Evolutionary conservation across 2,797 vertebrate genomes (phyloP), one percentile per base, ranked within the genome.

Genomic region (Periophthalmus magnuspinnatus): DNA sequence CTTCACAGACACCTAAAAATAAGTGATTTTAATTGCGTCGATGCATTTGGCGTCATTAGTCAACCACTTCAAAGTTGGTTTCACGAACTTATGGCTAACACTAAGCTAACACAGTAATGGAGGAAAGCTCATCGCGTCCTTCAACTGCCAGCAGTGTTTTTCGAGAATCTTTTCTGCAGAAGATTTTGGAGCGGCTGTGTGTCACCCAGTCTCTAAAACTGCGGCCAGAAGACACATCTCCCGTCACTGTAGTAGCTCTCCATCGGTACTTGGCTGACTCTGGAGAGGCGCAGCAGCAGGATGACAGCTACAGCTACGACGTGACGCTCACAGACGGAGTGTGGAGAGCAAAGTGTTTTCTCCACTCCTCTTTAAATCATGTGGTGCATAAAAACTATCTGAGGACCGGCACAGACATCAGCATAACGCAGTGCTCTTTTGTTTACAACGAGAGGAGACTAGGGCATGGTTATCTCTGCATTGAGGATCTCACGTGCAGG

Each of bases 401-500:
- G 48, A 92, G 88, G 32, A 91, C 90, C 2, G 96, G 96, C 21
- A 16, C 69, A 7, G 85, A 90, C 54, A 55, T 95, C 55, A 71
- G 47, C 52, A 74, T 97, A 67, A 87, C 55, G 1, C 91, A 85
- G 75, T 94, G 94, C 76, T 94, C 92, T 0, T 94, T 92, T 73
- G 80, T 95, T 22, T 95, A 95, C 81, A 91, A 94, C 0, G 96
- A 98, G 86, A 93, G 78, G 78, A 92, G 87, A 1, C 61, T 96
- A 64, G 84, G 87, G 28, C 83, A 87, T 9, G 94, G 94, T 0
- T 94, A 92, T 47, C 79, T 95, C 0, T 92, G 94, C 71, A 66
- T 97, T 0, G 94, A 95, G 21, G 56, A 28, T 57, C 72, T 95
- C 19, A 60, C 77, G 0, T 84, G 80, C 58, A 77, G n/a, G 0